These are phyloP conservation scores for Pagrus major DNA, from an alignment of 2,113 vertebrate genomes.

Conservation along the genomic window DNA sequence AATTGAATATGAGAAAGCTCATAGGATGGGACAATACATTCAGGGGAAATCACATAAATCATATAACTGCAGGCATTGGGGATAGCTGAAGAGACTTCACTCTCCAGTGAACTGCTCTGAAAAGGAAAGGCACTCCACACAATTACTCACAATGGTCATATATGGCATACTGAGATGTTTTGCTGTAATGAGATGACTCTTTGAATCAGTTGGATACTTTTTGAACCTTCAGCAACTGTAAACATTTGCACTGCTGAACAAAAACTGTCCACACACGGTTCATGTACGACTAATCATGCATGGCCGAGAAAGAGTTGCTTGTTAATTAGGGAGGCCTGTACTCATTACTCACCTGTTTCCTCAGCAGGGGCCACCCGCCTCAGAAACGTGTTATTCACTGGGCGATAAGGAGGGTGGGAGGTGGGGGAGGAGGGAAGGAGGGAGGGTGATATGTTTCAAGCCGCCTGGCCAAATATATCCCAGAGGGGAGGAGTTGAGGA, in stretches of 20 bases:
- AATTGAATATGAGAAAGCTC: conserved; percentile 74
- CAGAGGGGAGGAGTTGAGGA: conserved; percentile 37
- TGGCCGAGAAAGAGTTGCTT: conserved; percentile 73
- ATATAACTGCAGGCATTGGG: conserved; percentile 57
- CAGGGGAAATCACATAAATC: conserved; percentile 78
- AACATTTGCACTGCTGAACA: conserved; percentile 28
- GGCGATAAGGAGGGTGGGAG: conserved; percentile 16
- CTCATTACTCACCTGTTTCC: conserved; percentile 77
- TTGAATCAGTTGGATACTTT: conserved; percentile 8
- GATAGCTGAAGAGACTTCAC: conserved; percentile 29
- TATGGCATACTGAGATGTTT: conserved; percentile 2
- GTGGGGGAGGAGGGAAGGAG: not conserved
- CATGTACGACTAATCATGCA: conserved; percentile 76
- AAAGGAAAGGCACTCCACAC: conserved; percentile 48
- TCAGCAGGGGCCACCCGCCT: conserved; percentile 63
- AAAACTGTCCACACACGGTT: conserved; percentile 13
- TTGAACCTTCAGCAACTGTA: conserved; percentile 20
- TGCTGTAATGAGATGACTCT: conserved; percentile 44
- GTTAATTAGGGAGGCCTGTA: conserved; percentile 78
- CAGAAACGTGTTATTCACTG: conserved; percentile 31
- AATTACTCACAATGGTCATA: conserved; percentile 68
- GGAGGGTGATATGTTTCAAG: conserved; percentile 41
- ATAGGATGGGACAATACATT: conserved; percentile 57
- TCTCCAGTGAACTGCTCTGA: conserved; percentile 30
- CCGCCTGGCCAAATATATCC: conserved; percentile 42